A percentile compares a stretch with the other conserved stretches of the same genome.
phyloP scores from a whole-genome alignment of 2,888 invertebrate species.

The Diaperis boleti region DNA sequence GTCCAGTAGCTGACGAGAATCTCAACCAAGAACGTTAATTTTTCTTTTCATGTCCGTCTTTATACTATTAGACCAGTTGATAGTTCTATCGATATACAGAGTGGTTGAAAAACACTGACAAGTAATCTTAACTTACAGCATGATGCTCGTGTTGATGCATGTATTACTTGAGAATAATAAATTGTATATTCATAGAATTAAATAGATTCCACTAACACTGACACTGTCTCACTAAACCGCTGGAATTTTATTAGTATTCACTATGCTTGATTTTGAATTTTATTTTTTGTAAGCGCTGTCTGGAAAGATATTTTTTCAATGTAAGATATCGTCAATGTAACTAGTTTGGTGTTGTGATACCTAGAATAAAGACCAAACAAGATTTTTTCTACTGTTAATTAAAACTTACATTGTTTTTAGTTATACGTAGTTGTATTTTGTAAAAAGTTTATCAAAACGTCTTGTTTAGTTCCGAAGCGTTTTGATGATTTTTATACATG shows the following conservation, averaged over 20 bases:
- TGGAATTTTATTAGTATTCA: slow-evolving; percentile 39
- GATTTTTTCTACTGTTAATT: slow-evolving; percentile 45
- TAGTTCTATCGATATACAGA: slow-evolving; percentile 31
- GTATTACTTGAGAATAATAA: slow-evolving; percentile 45
- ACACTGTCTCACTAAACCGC: slow-evolving; percentile 44
- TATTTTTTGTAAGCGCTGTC: slow-evolving; percentile 32
- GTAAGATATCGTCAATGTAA: slow-evolving; percentile 37
- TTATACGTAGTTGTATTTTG: slow-evolving; percentile 31
- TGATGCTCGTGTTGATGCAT: slow-evolving; percentile 48
- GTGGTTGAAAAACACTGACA: slow-evolving; percentile 37
- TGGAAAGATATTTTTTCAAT: slow-evolving; percentile 33
- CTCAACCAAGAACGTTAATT: slow-evolving; percentile 74
- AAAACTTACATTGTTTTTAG: slow-evolving; percentile 20
- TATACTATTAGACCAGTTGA: slow-evolving; percentile 38
- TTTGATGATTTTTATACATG: slow-evolving; percentile 33
- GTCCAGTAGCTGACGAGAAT: slow-evolving; percentile 79
- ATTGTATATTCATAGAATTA: slow-evolving; percentile 43
- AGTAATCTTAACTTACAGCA: slow-evolving; percentile 46
- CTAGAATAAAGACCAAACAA: slow-evolving; percentile 52
- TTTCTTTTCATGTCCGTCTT: slow-evolving; percentile 44
- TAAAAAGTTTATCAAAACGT: slow-evolving; percentile 42
- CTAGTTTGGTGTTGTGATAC: slow-evolving; percentile 55
- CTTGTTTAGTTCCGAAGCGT: slow-evolving; percentile 26
- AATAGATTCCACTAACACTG: slow-evolving; percentile 48
- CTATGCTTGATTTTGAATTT: slow-evolving; percentile 36